phyloP scores from a whole-genome alignment of 1,140 invertebrate species.

The Brachystomella parvula region DNA sequence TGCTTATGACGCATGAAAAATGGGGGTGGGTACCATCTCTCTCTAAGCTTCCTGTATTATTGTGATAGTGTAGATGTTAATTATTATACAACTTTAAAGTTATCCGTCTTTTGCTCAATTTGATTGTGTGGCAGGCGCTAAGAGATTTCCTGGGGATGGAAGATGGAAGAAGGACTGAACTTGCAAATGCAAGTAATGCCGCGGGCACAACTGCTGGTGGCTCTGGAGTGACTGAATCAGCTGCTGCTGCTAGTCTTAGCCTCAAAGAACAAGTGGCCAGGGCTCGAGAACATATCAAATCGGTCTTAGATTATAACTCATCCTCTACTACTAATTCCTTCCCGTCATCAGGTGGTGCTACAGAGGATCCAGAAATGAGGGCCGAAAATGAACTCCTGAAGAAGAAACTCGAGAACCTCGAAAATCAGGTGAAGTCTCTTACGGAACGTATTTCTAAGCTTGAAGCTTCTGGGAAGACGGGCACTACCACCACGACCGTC shows the following conservation, averaged over 20 bases:
- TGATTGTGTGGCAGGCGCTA: constrained; percentile 6
- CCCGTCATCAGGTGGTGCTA: constrained; percentile 28
- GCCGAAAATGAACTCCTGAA: constrained; percentile 35
- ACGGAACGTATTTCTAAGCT: constrained; percentile 33
- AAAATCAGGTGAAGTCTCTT: constrained; percentile 32
- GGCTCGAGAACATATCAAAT: constrained; percentile 33
- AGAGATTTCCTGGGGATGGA: too few species aligned
- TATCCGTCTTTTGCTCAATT: neutral
- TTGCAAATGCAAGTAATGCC: constrained; percentile 11
- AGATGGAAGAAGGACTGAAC: neutral
- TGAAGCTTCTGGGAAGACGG: constrained; percentile 31
- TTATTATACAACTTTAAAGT: neutral
- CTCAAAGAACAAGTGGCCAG: constrained; percentile 35
- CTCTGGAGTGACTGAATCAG: neutral
- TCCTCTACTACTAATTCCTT: constrained; percentile 17
- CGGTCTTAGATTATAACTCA: constrained; percentile 26
- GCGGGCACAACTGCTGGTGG: neutral
- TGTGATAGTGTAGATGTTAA: neutral
- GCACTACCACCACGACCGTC: constrained; percentile 35
- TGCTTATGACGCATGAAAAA: too few species aligned
- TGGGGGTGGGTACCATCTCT: too few species aligned
- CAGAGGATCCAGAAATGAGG: constrained; percentile 31
- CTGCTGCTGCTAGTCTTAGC: neutral
- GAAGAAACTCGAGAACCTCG: constrained; percentile 31
- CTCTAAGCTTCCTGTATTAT: too few species aligned